These are phyloP conservation scores for Climacteris rufus DNA, from an alignment of 2,113 vertebrate species.

Conservation along the genomic window DNA sequence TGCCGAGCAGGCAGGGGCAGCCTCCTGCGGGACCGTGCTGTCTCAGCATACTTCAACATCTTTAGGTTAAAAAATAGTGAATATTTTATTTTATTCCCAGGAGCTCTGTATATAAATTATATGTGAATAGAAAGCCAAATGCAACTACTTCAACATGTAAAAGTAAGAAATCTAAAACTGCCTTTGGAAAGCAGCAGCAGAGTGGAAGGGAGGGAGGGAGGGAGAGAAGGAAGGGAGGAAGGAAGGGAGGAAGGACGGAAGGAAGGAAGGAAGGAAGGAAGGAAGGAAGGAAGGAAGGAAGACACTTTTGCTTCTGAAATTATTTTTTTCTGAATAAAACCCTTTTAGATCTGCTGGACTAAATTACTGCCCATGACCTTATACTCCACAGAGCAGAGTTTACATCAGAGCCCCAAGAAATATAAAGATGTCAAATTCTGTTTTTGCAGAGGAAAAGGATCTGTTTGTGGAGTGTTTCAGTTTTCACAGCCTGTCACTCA, in stretches of 20 bases:
- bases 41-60: too few relatives aligned
- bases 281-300: background rate
- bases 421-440: background rate
- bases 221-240: too few relatives aligned
- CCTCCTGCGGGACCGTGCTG: too few relatives aligned
- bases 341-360: background rate
- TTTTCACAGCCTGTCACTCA: constrained; percentile 47
- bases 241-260: background rate
- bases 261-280: too few relatives aligned
- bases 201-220: background rate
- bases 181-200: background rate
- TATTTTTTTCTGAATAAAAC: background rate
- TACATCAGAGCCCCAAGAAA: background rate
- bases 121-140: background rate
- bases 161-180: background rate
- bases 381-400: background rate
- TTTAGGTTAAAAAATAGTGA: background rate
- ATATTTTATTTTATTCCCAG: background rate
- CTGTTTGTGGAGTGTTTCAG: constrained; percentile 10
- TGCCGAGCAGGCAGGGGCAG: too few relatives aligned
- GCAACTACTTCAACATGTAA: background rate
- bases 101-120: background rate
- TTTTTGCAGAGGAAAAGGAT: constrained; percentile 45
- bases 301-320: background rate
- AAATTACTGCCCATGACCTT: background rate